Conservation (phyloP, 2,113 vertebrate genomes). For the Saccopteryx leptura region DNA sequence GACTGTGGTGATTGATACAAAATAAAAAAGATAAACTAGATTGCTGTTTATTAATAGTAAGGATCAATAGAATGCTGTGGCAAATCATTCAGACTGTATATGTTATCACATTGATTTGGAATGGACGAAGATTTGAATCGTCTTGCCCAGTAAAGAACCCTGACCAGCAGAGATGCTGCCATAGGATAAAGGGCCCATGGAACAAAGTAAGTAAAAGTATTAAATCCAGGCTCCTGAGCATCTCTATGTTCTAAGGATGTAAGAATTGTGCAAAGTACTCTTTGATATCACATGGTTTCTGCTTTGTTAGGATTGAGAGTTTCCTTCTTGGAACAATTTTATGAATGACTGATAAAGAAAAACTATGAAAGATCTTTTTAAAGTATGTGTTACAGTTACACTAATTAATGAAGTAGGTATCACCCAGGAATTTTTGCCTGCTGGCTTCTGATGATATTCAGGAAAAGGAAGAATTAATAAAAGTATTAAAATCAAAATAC, state of each 20-base stretch:
- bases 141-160: neutral
- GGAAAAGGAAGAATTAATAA: neutral
- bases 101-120: neutral
- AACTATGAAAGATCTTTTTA: neutral
- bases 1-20: neutral
- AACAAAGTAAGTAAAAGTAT: neutral
- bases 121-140: neutral
- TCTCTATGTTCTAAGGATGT: neutral
- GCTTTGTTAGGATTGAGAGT: neutral
- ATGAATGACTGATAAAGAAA: neutral
- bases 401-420: neutral
- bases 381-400: neutral
- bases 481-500: neutral
- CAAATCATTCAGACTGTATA: neutral
- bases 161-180: neutral
- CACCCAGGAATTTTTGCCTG: neutral
- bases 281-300: neutral
- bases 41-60: neutral
- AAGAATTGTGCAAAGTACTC: neutral
- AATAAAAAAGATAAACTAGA: neutral
- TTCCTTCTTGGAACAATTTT: neutral
- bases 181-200: neutral
- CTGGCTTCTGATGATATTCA: neutral
- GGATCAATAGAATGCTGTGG: neutral
- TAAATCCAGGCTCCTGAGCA: neutral